Percentiles rank a stretch among this genome's conserved stretches.
phyloP scores from a whole-genome alignment of 2,113 vertebrate genomes.

The Tragelaphus buxtoni region DNA sequence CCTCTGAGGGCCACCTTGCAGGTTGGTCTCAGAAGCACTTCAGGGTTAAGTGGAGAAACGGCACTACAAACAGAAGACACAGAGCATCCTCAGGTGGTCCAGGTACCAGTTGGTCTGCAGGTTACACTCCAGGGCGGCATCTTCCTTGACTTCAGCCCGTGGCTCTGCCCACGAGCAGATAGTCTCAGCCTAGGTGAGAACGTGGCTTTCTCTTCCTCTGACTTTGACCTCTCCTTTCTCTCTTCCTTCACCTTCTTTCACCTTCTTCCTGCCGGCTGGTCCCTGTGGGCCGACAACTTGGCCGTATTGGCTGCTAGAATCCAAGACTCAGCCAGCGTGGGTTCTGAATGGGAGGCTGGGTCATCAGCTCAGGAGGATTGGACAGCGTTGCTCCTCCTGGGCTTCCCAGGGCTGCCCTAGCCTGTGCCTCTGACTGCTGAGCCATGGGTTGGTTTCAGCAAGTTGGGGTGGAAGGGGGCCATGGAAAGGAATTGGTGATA shows the following conservation, averaged over 20 bases:
- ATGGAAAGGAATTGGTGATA: background rate
- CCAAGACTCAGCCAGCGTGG: background rate
- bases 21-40: background rate
- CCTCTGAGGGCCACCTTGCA: background rate
- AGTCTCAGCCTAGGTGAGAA: background rate
- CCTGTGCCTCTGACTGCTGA: background rate
- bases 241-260: background rate
- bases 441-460: background rate
- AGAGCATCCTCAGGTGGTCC: background rate
- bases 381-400: background rate
- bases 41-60: background rate
- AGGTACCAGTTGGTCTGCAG: background rate
- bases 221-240: background rate
- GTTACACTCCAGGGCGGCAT: background rate
- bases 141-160: background rate
- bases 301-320: background rate
- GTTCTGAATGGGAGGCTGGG: background rate
- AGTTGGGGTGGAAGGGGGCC: background rate
- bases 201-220: background rate
- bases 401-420: background rate
- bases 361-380: background rate
- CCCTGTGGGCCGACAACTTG: background rate
- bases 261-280: background rate
- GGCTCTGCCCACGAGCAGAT: background rate
- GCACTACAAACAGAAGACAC: background rate